Evolutionary conservation across 2,113 vertebrate species (phyloP), one percentile per base, ranked within the genome.

Genomic region (human (Homo sapiens)): DNA sequence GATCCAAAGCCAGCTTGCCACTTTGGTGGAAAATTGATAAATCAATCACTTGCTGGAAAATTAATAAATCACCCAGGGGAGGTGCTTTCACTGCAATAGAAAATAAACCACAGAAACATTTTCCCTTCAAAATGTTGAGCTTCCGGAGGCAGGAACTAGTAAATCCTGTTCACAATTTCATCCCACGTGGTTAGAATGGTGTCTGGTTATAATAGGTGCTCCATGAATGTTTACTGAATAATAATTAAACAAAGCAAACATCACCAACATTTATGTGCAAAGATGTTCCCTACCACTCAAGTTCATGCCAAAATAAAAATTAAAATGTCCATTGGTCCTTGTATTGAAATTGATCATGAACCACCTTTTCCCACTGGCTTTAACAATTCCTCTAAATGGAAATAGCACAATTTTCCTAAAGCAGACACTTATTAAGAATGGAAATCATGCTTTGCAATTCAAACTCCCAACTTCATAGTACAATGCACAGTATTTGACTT

Each of bases 401-500:
- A 94, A 94, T 48, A 59, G 75, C 8, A 40, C 18, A 52, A 61
- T 57, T 90, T 84, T 96, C 40, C 57, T 61, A 81, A 96, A 96
- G 61, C 66, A 93, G 72, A 59, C 23, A 75, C 32, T 85, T 90
- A 66, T 59, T 82, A 95, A 70, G n/a, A 90, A 93, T 57, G 88
- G 50, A 96, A 94, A 66, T 50, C 59, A 89, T 45, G 20, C 59
- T 85, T 88, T 88, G 52, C 73, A 88, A 96, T 96, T 76, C 82
- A 83, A 90, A 76, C 40, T 70, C 45, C 89, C 86, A 78, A 82
- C 40, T 87, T 96, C 79, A 84, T 38, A 82, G 61, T 81, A 82
- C 75, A 91, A 76, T 9, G 52, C 55, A 72, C 35, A 59, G 14
- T 89, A 84, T 95, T 94, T 97, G 95, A 97, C 73, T 96, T 83